Evolutionary conservation across 1,140 invertebrate species (phyloP), one percentile per base, ranked within the genome.

Genomic region (Habropoda laboriosa): DNA sequence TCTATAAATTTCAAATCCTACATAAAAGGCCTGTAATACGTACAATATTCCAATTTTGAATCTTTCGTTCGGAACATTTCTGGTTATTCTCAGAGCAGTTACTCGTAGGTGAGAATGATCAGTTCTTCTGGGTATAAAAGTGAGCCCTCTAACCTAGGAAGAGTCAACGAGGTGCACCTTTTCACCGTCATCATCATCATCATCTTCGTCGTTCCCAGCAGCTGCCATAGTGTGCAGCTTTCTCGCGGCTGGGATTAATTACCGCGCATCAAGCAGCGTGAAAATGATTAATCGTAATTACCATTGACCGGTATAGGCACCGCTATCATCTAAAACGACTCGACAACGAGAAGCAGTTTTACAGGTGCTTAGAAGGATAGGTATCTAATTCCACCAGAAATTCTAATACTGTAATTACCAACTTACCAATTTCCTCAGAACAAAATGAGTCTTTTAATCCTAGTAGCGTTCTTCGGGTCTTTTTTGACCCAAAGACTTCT

Each of bases 261-360:
- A 67, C 13, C 49, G 12, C 21, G n/a, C 16, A 40, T 30, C 55
- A 35, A 1, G 8, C 27, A 45, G 16, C 45, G 45, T 18, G 42
- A 71, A 58, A 58, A 71, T 78, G 67, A 78, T 61, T n/a, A 42
- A 78, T 72, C 21, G 32, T 38, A 53, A 51, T 70, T 58, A 61
- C 12, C n/a, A n/a, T 32, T 1, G 27, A 13, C 24, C 18, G 18
- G 30, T 42, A 3, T 21, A 35, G 30, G 45, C 21, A 16, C 42
- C n/a, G 21, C 30, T 16, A 35, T 67, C 21, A 30, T 49, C 21
- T 16, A 18, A 51, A 68, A 67, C 13, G 12, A 16, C 13, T 24
- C 4, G 45, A 35, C 24, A n/a, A 35, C 30, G 32, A 35, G 30
- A 24, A 51, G 4, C 16, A 49, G 47, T 60, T 38, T 38, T 60